Evolutionary conservation across 2,888 invertebrate genomes (phyloP).

Genomic region (Dicroscelio sp.): DNA sequence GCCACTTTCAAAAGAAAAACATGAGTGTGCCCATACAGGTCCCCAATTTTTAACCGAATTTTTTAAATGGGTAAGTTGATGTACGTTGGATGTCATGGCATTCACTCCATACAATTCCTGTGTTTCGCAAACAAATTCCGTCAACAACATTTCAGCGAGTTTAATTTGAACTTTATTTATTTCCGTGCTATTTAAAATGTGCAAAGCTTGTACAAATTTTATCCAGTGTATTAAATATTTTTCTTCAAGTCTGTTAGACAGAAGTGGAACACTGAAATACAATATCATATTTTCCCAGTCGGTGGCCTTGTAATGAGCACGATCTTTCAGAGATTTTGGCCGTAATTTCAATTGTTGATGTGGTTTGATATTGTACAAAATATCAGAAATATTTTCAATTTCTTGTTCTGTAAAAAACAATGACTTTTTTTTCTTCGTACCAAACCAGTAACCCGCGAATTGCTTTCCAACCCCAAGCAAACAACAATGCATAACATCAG

Average conservation of each 20-base stretch:
- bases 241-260: background rate
- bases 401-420: background rate
- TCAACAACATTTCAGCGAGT: background rate
- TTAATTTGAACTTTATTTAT: background rate
- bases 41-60: constrained; percentile 9
- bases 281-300: constrained; percentile 32
- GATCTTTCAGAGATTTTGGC: constrained; percentile 18
- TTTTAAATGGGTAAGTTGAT: background rate
- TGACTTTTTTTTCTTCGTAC: background rate
- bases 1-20: constrained; percentile 25
- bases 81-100: background rate
- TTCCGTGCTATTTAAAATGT: background rate
- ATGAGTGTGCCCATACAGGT: constrained; percentile 10
- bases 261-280: constrained; percentile 17
- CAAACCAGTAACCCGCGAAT: constrained; percentile 58
- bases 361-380: background rate
- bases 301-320: background rate
- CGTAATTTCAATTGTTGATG: constrained; percentile 19
- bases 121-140: constrained; percentile 33
- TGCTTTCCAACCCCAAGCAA: constrained; percentile 64
- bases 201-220: constrained; percentile 11
- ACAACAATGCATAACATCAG: constrained; percentile 68
- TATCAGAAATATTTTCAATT: background rate
- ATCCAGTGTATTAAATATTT: constrained; percentile 3
- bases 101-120: background rate